Base-by-base conservation (phyloP, 2,888 invertebrate genomes). In the Elysia crispata region DNA sequence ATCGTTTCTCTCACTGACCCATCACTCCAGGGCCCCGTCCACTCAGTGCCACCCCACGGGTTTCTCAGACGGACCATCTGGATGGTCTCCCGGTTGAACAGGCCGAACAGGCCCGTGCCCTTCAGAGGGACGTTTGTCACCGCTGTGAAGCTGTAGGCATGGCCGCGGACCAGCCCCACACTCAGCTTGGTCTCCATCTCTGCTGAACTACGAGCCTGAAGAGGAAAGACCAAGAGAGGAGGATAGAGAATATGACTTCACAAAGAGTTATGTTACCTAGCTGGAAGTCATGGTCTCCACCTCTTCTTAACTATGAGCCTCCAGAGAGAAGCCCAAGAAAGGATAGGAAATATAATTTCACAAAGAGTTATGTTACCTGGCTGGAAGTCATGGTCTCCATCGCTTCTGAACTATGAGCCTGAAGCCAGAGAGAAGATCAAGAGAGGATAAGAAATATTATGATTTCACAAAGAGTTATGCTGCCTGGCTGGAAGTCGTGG, bases 91-190 rank as follows among this genome's bases (percentile, higher is more conserved):
- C 93, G 88, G 83, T 93, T 92, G 88, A 87, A 91, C 83, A 89
- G 83, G 77, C 86, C 87, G 66, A 91, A 87, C 23, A 90, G 83
- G 13, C 86, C 87, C 1, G 88, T 89, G n/a, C 92, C 92, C 74
- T 87, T 87, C 49, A 92, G 88, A n/a, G 86, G 85, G 41, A 93
- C 90, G 81, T 92, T 92, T 83, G 92, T 92, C 1, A 94, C 93
- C 30, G 93, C 94, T 0, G 94, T 94, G 70, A 95, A 92, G 70
- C 94, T 94, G 90, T 94, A 94, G 11, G 94, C 94, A 86, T 94
- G 94, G 25, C 94, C 94, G 87, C 93, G 93, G 8, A 94, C 93
- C 62, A 94, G 90, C 8, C 94, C 94, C 57, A 92, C 90, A 75
- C 93, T 92, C 41, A 94, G 92, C 60, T 93, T 88, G 70, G 92